Evolutionary conservation across 2,797 vertebrate species (phyloP), one percentile per base, ranked within the genome.

Genomic region (Petrocephalus schoutedeni): DNA sequence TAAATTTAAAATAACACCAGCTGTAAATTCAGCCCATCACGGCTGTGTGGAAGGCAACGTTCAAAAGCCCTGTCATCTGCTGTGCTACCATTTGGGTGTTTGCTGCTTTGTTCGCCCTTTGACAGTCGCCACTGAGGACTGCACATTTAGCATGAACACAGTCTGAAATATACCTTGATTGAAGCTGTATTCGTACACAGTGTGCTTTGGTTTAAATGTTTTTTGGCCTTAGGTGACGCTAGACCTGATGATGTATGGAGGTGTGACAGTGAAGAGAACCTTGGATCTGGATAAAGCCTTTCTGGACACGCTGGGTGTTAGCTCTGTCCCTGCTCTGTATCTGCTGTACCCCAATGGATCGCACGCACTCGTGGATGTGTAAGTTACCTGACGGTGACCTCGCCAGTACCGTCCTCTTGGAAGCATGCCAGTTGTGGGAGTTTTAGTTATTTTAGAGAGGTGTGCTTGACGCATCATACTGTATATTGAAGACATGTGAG

Each of bases 261-360:
- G 96, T 89, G 89, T 99, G 0, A 14, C 91, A 86, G 97, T 99
- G 36, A 96, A 89, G 89, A 92, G 98, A 71, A 95, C 90, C 0
- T 41, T 98, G 93, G 93, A 94, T 89, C 91, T 91, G 1, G 96
- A 99, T 14, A 91, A 61, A 19, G 89, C 90, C 12, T 92, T 97
- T n/a, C 91, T 97, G 91, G 94, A 96, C 45, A 95, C 93, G 4
- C 94, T 98, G 19, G 94, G 95, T 0, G 84, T 98, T 54, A 88
- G 91, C 2, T 91, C 94, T 0, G 89, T 97, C 7, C 98, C 98
- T 45, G 93, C 97, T 0, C 93, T 96, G 54, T 97, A 97, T 90
- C 93, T 99, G 91, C 90, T 98, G 41, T 91, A 96, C 87, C 97
- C 98, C 0, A 98, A 98, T 5, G 96, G 96, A 4, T 95, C 97